Evolutionary conservation across 2,888 invertebrate genomes (phyloP).

Genomic region (Catocala sponsa): DNA sequence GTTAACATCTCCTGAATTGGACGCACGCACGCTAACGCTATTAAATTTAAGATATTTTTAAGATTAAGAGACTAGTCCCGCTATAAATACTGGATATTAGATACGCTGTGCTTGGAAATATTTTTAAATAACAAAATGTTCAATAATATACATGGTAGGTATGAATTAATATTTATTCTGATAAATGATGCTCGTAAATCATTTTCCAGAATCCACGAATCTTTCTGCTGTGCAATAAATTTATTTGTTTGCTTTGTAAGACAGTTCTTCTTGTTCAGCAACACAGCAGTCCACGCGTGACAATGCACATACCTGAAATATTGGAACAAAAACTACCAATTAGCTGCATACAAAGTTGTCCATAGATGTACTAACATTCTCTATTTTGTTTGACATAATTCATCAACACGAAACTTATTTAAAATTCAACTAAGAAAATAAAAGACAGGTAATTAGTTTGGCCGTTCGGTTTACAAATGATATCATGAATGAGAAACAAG

Average conservation of each 20-base stretch:
- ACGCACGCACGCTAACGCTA: constrained; percentile 61
- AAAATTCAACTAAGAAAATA: not conserved
- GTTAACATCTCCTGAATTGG: constrained; percentile 60
- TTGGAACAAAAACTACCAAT: not conserved
- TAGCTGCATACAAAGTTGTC: not conserved
- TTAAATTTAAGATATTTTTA: constrained; percentile 43
- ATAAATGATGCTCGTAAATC: no score
- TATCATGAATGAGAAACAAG: constrained; percentile 37
- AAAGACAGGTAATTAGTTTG: constrained; percentile 19
- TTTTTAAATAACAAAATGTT: constrained; percentile 3
- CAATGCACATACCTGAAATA: not conserved
- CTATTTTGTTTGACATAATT: not conserved
- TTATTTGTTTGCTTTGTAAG: not conserved
- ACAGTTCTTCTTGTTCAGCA: not conserved
- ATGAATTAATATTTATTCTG: no score
- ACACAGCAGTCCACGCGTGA: not conserved
- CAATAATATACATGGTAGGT: no score
- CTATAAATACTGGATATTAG: constrained; percentile 36
- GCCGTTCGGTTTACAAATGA: constrained; percentile 15
- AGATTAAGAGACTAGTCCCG: constrained; percentile 41
- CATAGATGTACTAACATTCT: not conserved
- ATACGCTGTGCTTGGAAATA: constrained; percentile 23
- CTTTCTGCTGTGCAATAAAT: not conserved
- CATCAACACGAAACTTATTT: not conserved
- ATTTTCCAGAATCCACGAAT: no score